phyloP scores from a whole-genome alignment of 2,888 invertebrate genomes.

The Phalera bucephala region DNA sequence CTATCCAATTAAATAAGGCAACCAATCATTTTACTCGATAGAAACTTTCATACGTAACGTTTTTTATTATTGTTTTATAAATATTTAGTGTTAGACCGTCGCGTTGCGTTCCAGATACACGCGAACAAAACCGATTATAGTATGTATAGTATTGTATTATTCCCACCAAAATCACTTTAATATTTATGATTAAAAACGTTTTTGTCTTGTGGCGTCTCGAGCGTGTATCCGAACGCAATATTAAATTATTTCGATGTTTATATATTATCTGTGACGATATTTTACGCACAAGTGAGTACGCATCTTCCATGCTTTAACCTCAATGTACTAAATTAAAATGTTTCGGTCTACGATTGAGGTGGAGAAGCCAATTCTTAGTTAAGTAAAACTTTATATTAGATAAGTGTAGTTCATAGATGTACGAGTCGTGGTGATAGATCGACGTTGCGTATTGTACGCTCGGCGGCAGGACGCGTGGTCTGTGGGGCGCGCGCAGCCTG shows the following conservation, averaged over 20 bases:
- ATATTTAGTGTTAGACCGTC: constrained; percentile 53
- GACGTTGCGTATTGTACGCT: constrained; percentile 51
- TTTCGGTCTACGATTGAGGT: constrained; percentile 57
- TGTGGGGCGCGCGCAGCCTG: too few species aligned
- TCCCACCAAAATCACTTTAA: constrained; percentile 35
- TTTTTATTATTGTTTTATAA: constrained; percentile 59
- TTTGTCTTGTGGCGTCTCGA: constrained; percentile 17
- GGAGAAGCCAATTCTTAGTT: constrained; percentile 74
- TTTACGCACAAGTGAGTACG: constrained; percentile 61
- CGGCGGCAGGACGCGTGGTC: constrained; percentile 41
- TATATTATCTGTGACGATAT: constrained; percentile 42
- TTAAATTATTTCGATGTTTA: constrained; percentile 24
- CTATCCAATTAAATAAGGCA: constrained; percentile 25
- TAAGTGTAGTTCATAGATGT: constrained; percentile 68
- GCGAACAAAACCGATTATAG: constrained; percentile 19
- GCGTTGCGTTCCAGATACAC: constrained; percentile 34
- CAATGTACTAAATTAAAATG: constrained; percentile 40
- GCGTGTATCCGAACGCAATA: constrained; percentile 38
- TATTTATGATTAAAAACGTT: constrained; percentile 12
- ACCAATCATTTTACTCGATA: constrained; percentile 42
- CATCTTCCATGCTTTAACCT: constrained; percentile 56
- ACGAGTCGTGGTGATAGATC: constrained; percentile 55
- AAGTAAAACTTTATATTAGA: constrained; percentile 67
- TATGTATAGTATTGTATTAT: constrained; percentile 34
- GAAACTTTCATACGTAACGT: constrained; percentile 68